A percentile compares a stretch with the other conserved stretches of the same genome.
Conservation (phyloP, 2,797 vertebrate species). For the Smutsia temminckii region DNA sequence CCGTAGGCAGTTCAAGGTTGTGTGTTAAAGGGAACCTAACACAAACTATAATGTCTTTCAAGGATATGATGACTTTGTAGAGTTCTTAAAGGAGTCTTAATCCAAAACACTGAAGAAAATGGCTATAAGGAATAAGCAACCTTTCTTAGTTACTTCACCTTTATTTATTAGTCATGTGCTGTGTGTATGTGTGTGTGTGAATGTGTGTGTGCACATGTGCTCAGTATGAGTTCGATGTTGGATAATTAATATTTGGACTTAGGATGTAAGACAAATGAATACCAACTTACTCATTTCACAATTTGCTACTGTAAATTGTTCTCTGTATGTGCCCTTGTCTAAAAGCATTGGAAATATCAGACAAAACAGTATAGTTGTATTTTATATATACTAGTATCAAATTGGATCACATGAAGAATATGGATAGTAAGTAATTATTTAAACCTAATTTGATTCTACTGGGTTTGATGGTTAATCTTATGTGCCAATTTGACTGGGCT, state of each 20-base stretch:
- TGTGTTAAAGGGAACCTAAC: too few relatives aligned
- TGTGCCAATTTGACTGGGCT: not conserved
- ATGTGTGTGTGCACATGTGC: not conserved
- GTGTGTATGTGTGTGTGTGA: not conserved
- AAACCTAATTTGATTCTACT: not conserved
- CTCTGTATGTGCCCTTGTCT: not conserved
- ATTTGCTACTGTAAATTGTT: constrained; percentile 1
- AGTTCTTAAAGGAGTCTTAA: not conserved
- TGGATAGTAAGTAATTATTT: not conserved
- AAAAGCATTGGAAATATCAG: not conserved
- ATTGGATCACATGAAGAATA: not conserved
- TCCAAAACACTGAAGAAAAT: not conserved
- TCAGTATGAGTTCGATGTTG: not conserved
- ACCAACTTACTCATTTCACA: not conserved
- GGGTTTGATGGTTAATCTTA: not conserved
- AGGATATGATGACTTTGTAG: not conserved
- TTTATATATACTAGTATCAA: not conserved
- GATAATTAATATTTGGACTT: not conserved
- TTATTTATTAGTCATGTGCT: not conserved
- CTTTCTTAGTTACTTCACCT: not conserved
- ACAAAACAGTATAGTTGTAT: not conserved
- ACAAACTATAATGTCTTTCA: not conserved
- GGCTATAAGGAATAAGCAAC: not conserved
- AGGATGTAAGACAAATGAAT: not conserved
- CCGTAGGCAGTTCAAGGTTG: too few relatives aligned